A percentile compares a stretch with the other conserved stretches of the same genome.
Evolutionary conservation across 1,140 invertebrate genomes (phyloP).

Genomic region (Drosophila repleta): DNA sequence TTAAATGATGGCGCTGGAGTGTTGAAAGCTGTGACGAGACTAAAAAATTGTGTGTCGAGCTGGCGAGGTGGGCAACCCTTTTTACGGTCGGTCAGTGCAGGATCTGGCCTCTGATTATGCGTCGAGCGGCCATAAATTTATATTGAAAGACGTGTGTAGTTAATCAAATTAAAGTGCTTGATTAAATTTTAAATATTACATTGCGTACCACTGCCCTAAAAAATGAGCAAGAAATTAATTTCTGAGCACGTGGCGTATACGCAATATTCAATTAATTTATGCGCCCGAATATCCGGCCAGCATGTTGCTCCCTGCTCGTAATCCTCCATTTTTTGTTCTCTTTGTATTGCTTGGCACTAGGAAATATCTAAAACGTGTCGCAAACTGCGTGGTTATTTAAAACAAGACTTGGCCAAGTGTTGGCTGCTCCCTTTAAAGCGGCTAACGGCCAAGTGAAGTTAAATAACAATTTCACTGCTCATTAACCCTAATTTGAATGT

Average conservation of each 20-base stretch:
- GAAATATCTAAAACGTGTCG: constrained; percentile 73
- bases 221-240: constrained; percentile 60
- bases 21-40: constrained; percentile 68
- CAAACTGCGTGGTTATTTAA: constrained; percentile 63
- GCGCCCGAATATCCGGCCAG: constrained; percentile 15
- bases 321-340: constrained; percentile 14
- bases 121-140: constrained; percentile 75
- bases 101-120: constrained; percentile 72
- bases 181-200: constrained; percentile 76
- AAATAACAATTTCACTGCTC: constrained; percentile 83
- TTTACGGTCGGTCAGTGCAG: constrained; percentile 56
- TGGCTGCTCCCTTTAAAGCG: constrained; percentile 69
- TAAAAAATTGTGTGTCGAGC: constrained; percentile 25
- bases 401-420: constrained; percentile 42
- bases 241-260: constrained; percentile 56
- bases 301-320: neutral
- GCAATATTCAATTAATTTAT: constrained; percentile 66
- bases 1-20: constrained; percentile 79
- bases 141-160: constrained; percentile 81
- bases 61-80: constrained; percentile 48
- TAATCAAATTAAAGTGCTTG: constrained; percentile 82
- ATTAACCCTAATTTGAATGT: constrained; percentile 83
- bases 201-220: constrained; percentile 1
- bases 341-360: constrained; percentile 27
- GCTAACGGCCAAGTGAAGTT: constrained; percentile 76